Evolutionary conservation across 2,888 invertebrate genomes (phyloP), one percentile per base, ranked within the genome.

Genomic region (Drosophila imparisetae): DNA sequence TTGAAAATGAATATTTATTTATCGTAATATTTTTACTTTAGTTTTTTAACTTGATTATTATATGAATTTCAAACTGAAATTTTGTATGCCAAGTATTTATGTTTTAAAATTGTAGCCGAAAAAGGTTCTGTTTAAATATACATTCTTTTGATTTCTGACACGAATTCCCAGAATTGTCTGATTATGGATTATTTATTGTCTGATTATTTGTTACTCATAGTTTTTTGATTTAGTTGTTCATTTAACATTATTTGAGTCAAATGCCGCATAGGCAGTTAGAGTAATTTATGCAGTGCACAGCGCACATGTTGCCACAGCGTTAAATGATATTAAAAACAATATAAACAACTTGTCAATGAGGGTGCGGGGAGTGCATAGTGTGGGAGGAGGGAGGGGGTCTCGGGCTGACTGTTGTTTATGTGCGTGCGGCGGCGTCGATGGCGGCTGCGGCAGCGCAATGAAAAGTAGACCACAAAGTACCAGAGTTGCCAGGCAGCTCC

Each of bases 251-350:
- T 72, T 78, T 81, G 55, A 68, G 60, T 78, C 63, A 70, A 73
- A 77, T 52, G 70, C 60, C 66, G 60, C 78, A 75, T 72, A 45
- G 67, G 72, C 72, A 75, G 58, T 72, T 81, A 59, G 81, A 69
- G 74, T 83, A 78, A 84, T 83, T 84, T 77, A 83, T 83, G 79
- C 79, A 83, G 66, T 83, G 81, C 79, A 75, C 63, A 71, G 64
- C 72, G 69, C 89, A 86, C 83, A 88, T 84, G 84, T 75, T 88
- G 69, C 81, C 78, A 48, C 64, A 61, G 71, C 64, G 78, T 72
- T 81, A 72, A 88, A 87, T 85, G 88, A 80, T 86, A 86, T 86
- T 85, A 86, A 89, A 86, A 86, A 89, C 86, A 78, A 87, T 85
- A 87, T 89, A 89, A 87, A 81, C 90, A 87, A 89, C 75, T 89